Conservation (phyloP, 2,797 vertebrate genomes). For the Enteromius anoplus region DNA sequence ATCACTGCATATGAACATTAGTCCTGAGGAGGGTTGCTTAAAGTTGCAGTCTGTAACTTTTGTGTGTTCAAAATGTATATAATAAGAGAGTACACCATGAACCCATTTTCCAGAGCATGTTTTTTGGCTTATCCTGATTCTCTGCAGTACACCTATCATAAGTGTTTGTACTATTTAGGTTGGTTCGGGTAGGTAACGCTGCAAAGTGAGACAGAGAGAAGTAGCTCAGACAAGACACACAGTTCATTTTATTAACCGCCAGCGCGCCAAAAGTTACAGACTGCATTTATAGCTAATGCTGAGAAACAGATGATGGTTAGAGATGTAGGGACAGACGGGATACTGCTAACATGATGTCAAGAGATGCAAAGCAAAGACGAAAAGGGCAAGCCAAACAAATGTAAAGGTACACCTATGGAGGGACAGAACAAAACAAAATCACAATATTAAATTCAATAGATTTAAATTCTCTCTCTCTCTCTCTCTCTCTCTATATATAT, state of each 20-base stretch:
- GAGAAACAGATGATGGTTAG: background rate
- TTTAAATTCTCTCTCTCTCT: background rate
- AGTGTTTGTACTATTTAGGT: no score
- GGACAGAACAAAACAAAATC: slow-evolving; percentile 64
- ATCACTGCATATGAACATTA: slow-evolving; percentile 11
- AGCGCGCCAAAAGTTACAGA: no score
- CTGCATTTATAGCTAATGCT: background rate
- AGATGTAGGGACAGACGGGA: slow-evolving; percentile 14
- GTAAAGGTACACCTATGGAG: slow-evolving; percentile 78
- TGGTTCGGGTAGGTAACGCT: no score
- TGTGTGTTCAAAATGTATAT: no score
- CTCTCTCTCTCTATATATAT: no score
- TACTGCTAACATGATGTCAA: slow-evolving; percentile 72
- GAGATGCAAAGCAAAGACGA: slow-evolving; percentile 80
- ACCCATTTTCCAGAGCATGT: no score
- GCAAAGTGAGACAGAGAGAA: no score
- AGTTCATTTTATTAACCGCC: no score
- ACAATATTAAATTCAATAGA: slow-evolving; percentile 64
- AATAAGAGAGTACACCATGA: no score
- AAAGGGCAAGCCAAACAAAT: slow-evolving; percentile 77
- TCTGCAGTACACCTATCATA: no score
- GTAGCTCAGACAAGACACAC: no score
- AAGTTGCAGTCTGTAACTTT: background rate
- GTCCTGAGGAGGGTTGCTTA: slow-evolving; percentile 4
- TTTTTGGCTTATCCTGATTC: no score